Percentiles rank a stretch among this genome's conserved stretches.
Conservation (phyloP, 1,140 invertebrate genomes). For the Sminthurides bifidus region DNA sequence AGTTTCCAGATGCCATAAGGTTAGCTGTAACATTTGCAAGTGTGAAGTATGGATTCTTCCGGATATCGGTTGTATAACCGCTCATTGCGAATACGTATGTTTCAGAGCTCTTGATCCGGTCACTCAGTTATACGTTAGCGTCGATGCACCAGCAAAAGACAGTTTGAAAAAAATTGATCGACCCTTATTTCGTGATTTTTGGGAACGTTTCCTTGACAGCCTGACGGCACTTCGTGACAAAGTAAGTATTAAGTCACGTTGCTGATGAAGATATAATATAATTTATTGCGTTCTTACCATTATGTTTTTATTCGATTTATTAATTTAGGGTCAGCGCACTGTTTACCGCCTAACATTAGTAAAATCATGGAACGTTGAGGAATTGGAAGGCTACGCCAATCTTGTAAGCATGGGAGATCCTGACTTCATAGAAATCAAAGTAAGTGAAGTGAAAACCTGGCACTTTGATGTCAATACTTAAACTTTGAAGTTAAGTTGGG, state of each 20-base stretch:
- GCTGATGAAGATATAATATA: neutral
- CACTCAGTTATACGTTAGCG: constrained; percentile 53
- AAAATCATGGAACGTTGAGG: constrained; percentile 50
- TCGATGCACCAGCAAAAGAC: constrained; percentile 52
- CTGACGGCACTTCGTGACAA: constrained; percentile 45
- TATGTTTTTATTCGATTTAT: neutral
- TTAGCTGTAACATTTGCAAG: constrained; percentile 21
- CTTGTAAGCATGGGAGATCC: constrained; percentile 48
- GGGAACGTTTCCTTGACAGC: constrained; percentile 49
- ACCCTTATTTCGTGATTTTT: constrained; percentile 51
- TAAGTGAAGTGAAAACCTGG: neutral
- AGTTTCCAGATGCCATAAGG: constrained; percentile 51
- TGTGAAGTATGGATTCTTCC: neutral
- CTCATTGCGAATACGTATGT: constrained; percentile 4
- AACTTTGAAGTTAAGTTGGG: neutral
- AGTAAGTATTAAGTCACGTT: constrained; percentile 23
- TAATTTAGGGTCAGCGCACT: constrained; percentile 44
- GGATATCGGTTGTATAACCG: neutral
- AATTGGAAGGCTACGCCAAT: constrained; percentile 48
- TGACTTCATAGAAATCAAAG: constrained; percentile 57
- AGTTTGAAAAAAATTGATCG: constrained; percentile 53
- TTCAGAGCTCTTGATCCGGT: constrained; percentile 44
- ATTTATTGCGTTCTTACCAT: neutral
- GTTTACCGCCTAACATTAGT: constrained; percentile 53
- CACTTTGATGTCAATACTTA: neutral